Percentiles rank a stretch among this genome's conserved stretches.
Evolutionary conservation across 2,797 vertebrate species (phyloP).

Genomic region (Psittacula derbiana): DNA sequence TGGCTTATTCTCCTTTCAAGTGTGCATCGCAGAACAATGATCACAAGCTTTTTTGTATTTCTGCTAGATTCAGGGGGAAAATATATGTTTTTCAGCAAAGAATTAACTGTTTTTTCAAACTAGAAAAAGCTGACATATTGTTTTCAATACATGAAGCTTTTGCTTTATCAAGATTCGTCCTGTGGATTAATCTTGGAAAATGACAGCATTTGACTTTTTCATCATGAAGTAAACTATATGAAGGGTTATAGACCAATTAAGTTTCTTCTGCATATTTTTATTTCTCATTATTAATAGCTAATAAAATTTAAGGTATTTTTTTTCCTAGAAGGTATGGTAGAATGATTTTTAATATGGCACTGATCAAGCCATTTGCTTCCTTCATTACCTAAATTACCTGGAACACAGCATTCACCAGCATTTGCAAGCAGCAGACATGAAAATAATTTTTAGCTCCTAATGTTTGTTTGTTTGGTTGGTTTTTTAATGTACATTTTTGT

Average conservation of each 20-base stretch:
- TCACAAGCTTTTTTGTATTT: not conserved
- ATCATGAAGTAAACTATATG: not conserved
- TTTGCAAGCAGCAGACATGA: rapidly evolving
- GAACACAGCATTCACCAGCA: not conserved
- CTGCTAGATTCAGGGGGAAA: not conserved
- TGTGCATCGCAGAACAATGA: not conserved
- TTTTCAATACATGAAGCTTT: not conserved
- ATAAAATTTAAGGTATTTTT: not conserved
- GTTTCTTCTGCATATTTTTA: not conserved
- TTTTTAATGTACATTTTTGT: not conserved
- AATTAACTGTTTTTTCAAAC: not conserved
- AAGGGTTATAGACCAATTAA: not conserved
- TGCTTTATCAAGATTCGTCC: not conserved
- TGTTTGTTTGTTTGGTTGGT: not conserved
- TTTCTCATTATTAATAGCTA: not conserved
- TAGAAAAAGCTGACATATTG: not conserved
- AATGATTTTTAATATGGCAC: not conserved
- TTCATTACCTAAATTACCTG: not conserved
- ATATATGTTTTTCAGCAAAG: not conserved
- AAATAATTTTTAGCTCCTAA: not conserved
- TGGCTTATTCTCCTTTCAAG: not conserved
- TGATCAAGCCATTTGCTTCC: not conserved
- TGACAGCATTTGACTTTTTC: not conserved
- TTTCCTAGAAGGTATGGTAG: not conserved
- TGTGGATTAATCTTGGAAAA: not conserved